Conservation (phyloP, 2,113 vertebrate genomes). For the Nesogale talazaci region DNA sequence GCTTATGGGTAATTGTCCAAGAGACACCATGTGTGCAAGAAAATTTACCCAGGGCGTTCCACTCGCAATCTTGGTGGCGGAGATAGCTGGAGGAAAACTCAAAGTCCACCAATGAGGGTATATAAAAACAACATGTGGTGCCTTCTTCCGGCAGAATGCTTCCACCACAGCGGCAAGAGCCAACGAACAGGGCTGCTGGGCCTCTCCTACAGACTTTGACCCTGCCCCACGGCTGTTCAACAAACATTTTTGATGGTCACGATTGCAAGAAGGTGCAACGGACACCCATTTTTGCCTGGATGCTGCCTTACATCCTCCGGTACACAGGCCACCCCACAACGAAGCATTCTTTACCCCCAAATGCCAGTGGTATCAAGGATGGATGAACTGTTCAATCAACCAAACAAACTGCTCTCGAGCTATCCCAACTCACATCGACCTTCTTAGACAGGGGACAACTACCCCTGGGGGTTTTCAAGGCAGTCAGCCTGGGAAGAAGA, state of each 20-base stretch:
- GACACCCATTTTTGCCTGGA: not conserved
- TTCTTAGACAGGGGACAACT: too few species aligned
- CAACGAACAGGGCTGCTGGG: not conserved
- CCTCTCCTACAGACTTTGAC: not conserved
- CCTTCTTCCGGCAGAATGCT: not conserved
- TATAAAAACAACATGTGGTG: not conserved
- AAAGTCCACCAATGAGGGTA: not conserved
- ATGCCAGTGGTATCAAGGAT: not conserved
- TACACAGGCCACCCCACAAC: not conserved
- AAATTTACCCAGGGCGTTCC: not conserved
- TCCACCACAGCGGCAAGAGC: not conserved
- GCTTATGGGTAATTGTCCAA: not conserved
- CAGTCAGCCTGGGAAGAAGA: too few species aligned
- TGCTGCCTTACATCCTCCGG: too few species aligned
- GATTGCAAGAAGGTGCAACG: not conserved
- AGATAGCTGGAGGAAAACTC: not conserved
- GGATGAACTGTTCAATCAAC: not conserved
- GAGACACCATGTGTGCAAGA: not conserved
- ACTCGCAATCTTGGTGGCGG: not conserved
- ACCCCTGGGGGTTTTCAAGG: too few species aligned
- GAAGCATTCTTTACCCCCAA: too few species aligned
- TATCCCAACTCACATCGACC: too few species aligned
- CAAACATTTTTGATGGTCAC: not conserved
- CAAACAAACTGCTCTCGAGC: not conserved
- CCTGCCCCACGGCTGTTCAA: not conserved